A percentile compares a stretch with the other conserved stretches of the same genome.
Conservation (phyloP, 2,797 vertebrate genomes). For the Darevskia mixta region DNA sequence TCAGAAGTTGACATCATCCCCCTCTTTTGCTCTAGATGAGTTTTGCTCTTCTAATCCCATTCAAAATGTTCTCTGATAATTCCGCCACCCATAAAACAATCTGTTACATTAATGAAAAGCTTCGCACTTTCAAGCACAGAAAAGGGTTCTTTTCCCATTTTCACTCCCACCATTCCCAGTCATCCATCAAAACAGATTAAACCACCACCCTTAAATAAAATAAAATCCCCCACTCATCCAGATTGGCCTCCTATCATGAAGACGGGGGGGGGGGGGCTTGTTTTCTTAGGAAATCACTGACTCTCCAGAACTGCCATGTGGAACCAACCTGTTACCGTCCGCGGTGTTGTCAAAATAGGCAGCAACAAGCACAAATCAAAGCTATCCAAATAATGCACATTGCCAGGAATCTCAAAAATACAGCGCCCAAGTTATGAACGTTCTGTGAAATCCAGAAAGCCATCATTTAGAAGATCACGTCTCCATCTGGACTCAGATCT, state of each 20-base stretch:
- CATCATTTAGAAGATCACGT: neutral
- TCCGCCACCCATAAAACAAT: neutral
- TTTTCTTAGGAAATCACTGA: neutral
- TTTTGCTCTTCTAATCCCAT: neutral
- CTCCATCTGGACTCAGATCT: neutral
- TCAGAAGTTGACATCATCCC: too few relatives aligned
- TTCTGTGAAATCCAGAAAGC: neutral
- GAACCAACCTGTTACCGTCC: neutral
- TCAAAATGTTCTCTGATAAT: neutral
- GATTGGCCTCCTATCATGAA: neutral
- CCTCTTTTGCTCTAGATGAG: neutral
- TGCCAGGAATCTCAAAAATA: neutral
- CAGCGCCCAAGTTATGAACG: neutral
- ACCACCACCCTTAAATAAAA: too few relatives aligned
- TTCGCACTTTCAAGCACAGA: too few relatives aligned
- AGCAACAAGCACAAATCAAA: neutral
- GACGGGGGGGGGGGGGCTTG: neutral
- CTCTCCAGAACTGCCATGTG: neutral
- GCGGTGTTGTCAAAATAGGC: constrained; percentile 11
- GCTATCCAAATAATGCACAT: neutral
- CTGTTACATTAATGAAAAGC: neutral
- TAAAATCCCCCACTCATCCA: neutral
- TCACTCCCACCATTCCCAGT: too few relatives aligned
- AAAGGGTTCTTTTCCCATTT: too few relatives aligned
- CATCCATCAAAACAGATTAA: constrained; percentile 1